A percentile compares a stretch with the other conserved stretches of the same genome.
These are phyloP conservation scores for Eustalomyia histrio DNA, from an alignment of 2,888 invertebrate species.

Conservation along the genomic window DNA sequence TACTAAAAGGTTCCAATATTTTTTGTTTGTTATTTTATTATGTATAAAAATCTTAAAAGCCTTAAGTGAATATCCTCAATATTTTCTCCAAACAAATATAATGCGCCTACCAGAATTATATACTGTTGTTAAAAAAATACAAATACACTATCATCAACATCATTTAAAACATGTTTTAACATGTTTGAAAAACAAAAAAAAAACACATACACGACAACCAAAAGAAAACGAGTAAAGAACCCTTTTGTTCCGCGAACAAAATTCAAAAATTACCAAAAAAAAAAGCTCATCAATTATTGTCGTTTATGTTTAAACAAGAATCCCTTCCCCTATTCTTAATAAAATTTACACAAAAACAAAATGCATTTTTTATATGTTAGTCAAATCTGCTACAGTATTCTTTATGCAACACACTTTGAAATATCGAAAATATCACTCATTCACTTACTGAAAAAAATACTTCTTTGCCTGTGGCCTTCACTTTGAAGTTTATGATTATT, in stretches of 20 bases:
- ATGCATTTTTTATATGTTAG: constrained; percentile 39
- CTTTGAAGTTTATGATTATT: constrained; percentile 42
- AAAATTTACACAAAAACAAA: constrained; percentile 16
- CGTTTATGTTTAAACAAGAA: constrained; percentile 42
- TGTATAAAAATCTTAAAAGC: too few species aligned
- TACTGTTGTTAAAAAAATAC: constrained; percentile 11
- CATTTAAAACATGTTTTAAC: constrained; percentile 40
- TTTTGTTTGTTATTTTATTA: too few species aligned
- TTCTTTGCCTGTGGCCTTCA: constrained; percentile 46
- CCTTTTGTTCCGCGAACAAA: constrained; percentile 41
- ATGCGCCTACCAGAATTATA: background rate
- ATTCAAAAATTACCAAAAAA: constrained; percentile 52
- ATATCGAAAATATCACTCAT: constrained; percentile 29
- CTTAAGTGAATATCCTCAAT: constrained; percentile 32
- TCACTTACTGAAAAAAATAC: background rate
- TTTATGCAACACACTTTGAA: background rate
- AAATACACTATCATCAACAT: constrained; percentile 39
- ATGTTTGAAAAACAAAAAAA: constrained; percentile 26
- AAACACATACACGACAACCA: constrained; percentile 12
- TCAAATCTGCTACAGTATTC: constrained; percentile 19
- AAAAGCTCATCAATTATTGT: constrained; percentile 75
- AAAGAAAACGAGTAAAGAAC: constrained; percentile 25
- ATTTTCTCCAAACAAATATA: background rate
- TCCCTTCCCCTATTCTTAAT: background rate
- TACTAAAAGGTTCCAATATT: too few species aligned